These are phyloP conservation scores for Pangasius sanitwongsei DNA, from an alignment of 2,797 vertebrate genomes.

Conservation along the genomic window DNA sequence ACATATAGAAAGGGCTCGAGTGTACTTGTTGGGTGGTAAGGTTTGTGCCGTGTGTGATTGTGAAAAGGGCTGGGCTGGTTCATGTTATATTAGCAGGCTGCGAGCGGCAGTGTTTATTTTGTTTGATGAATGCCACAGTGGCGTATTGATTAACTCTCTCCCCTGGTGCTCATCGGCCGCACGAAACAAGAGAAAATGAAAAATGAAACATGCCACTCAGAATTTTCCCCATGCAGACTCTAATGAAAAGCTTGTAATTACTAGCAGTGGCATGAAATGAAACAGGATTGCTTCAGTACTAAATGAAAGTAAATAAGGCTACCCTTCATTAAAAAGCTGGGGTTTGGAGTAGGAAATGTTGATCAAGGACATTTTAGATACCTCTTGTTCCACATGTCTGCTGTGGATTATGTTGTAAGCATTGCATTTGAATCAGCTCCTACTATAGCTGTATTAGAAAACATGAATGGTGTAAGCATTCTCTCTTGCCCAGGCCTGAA, in stretches of 20 bases:
- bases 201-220: slow-evolving; percentile 70
- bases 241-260: slow-evolving; percentile 75
- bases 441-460: neutral
- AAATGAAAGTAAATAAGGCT: slow-evolving; percentile 55
- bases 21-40: slow-evolving; percentile 5
- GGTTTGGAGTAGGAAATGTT: slow-evolving; percentile 37
- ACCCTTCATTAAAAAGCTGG: slow-evolving; percentile 36
- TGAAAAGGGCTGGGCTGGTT: slow-evolving; percentile 19
- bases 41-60: neutral
- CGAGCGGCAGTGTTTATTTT: slow-evolving; percentile 63
- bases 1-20: neutral
- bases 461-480: neutral
- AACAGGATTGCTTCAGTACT: slow-evolving; percentile 58
- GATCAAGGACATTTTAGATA: slow-evolving; percentile 35
- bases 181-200: slow-evolving; percentile 74
- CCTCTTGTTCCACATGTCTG: slow-evolving; percentile 28
- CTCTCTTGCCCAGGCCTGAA: slow-evolving; percentile 36
- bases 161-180: slow-evolving; percentile 69
- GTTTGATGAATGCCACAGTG: slow-evolving; percentile 74
- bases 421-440: slow-evolving; percentile 7
- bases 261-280: slow-evolving; percentile 60
- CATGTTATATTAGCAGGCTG: slow-evolving; percentile 49
- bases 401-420: slow-evolving; percentile 15
- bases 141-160: slow-evolving; percentile 75
- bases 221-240: slow-evolving; percentile 56